Conservation (phyloP, 2,888 invertebrate species). For the Platycheirus rosarum region DNA sequence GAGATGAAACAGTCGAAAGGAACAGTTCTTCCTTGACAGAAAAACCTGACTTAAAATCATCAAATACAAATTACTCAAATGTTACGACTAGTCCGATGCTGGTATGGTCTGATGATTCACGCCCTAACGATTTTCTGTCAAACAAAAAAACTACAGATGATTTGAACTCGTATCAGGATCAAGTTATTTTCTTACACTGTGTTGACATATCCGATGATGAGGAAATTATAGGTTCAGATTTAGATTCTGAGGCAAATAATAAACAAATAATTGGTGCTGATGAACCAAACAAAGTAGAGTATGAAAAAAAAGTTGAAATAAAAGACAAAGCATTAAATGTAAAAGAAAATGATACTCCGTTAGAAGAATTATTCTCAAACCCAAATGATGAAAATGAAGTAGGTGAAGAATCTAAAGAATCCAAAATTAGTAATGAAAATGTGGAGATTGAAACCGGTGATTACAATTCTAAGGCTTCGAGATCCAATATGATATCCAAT, state of each 20-base stretch:
- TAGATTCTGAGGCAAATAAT: not conserved
- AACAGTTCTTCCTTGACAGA: not conserved
- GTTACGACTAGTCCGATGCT: not conserved
- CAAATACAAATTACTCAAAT: not conserved
- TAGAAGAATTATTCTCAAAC: not conserved
- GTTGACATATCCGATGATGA: slow-evolving; percentile 46
- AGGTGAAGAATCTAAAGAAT: not conserved
- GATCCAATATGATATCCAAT: not conserved
- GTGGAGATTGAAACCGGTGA: not conserved
- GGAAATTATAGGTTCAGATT: not conserved
- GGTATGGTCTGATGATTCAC: slow-evolving; percentile 2
- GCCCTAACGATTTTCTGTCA: not conserved
- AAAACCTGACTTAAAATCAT: not conserved
- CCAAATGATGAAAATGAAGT: no score
- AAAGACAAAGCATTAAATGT: not conserved
- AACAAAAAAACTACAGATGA: not conserved
- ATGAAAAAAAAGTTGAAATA: not conserved
- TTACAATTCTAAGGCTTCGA: no score
- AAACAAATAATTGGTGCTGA: not conserved
- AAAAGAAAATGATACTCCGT: not conserved
- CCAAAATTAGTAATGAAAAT: not conserved
- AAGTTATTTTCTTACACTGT: slow-evolving; percentile 15
- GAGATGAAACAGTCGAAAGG: not conserved
- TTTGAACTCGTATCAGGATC: slow-evolving; percentile 2
- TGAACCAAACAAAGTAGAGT: not conserved